Evolutionary conservation across 2,797 vertebrate genomes (phyloP), one percentile per base, ranked within the genome.

Genomic region (Philypnodon macrostomus): DNA sequence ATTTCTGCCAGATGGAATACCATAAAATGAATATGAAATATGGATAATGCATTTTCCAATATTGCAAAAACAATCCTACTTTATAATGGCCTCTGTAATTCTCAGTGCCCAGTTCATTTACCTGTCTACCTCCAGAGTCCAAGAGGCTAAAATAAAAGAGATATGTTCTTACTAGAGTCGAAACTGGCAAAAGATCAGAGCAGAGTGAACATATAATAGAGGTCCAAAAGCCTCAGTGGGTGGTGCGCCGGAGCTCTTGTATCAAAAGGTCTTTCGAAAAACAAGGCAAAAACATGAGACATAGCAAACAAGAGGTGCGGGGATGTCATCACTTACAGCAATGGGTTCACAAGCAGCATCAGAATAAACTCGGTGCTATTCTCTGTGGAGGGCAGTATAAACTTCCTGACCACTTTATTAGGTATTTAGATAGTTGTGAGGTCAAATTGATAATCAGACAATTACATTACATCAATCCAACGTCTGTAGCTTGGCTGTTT

Each of bases 181-280:
- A 70, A 67, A 75, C 77, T 86, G 85, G 85, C 84, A 83, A 32
- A 70, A 50, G 75, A 86, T 85, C 84, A 87, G 70, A 86, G 81
- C 56, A 67, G 51, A 69, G 73, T 76, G 79, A 82, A 81, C 77
- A 86, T 79, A 77, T 70, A 76, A 75, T 69, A 81, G 67, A 63
- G 66, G 77, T 77, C 73, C 73, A 85, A 75, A 73, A 71, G 69
- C 70, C 75, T 62, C 73, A 16, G 32, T 62, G 60, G 68, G 70
- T 84, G 53, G 49, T 53, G 45, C 56, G 80, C 81, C 77, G 85
- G 75, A 63, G 62, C 72, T 55, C 44, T 49, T 72, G 35, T 72
- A 59, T 73, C 64, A 64, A 47, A 10, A 47, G 59, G 63, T 23
- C 61, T 68, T 59, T 73, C 54, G 59, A 60, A 72, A 73, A 47